Percentiles rank a stretch among this genome's conserved stretches.
Evolutionary conservation across 2,888 invertebrate genomes (phyloP).

Genomic region (Tetramorium bicarinatum): DNA sequence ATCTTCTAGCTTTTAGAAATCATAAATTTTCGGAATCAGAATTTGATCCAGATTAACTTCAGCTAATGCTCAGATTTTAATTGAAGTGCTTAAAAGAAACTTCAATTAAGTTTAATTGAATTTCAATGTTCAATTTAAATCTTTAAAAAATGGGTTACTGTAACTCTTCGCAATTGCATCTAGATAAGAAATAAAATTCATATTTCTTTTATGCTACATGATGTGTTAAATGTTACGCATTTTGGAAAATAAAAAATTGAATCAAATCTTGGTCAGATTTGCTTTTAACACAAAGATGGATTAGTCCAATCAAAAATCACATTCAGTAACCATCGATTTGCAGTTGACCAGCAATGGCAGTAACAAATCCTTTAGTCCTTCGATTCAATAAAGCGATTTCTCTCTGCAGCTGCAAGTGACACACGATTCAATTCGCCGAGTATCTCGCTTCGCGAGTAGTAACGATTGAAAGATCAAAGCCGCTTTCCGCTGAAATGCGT

Average conservation of each 20-base stretch:
- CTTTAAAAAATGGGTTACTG: not conserved
- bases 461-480: conserved; percentile 75
- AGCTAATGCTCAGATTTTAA: not conserved
- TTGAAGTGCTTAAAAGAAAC: not conserved
- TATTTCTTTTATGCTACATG: not conserved
- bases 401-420: conserved; percentile 16
- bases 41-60: not conserved
- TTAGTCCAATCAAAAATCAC: not conserved
- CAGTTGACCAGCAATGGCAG: not conserved
- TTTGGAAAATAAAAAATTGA: not conserved
- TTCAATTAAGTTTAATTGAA: not conserved
- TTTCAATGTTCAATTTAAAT: not conserved
- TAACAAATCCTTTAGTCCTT: conserved; percentile 33
- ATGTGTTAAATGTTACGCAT: not conserved
- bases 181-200: not conserved
- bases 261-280: not conserved
- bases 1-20: not conserved
- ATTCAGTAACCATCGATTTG: not conserved
- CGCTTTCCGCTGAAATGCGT: conserved; percentile 58
- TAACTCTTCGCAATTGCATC: not conserved
- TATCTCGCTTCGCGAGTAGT: conserved; percentile 19
- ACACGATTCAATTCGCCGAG: not conserved
- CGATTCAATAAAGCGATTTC: conserved; percentile 63
- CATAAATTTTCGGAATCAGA: not conserved
- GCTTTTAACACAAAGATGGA: not conserved